Conservation (phyloP, 2,113 vertebrate species). For the Datnioides undecimradiatus region DNA sequence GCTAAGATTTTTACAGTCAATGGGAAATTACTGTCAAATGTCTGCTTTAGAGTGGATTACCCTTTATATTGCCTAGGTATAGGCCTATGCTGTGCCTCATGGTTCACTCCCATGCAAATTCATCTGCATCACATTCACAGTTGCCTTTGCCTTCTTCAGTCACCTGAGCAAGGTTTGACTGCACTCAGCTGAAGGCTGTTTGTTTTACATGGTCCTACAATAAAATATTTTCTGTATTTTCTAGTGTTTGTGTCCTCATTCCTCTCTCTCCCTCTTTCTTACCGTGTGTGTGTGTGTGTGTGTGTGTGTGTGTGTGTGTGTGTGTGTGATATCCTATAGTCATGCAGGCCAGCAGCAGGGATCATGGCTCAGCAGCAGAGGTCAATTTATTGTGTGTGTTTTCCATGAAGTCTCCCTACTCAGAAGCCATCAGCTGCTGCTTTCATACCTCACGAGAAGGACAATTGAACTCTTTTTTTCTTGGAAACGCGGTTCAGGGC, state of each 20-base stretch:
- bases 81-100: neutral
- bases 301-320: constrained; percentile 5
- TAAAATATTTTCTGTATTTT: constrained; percentile 70
- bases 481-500: constrained; percentile 46
- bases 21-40: constrained; percentile 11
- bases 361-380: constrained; percentile 58
- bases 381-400: constrained; percentile 66
- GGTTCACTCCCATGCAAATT: constrained; percentile 28
- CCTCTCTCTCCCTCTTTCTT: neutral
- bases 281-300: neutral
- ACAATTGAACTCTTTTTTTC: constrained; percentile 44
- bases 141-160: constrained; percentile 33
- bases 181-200: constrained; percentile 29
- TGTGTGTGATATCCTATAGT: constrained; percentile 10
- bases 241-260: constrained; percentile 6
- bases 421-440: constrained; percentile 73
- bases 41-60: constrained; percentile 41
- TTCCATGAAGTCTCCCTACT: constrained; percentile 78
- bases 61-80: constrained; percentile 3
- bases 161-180: constrained; percentile 26
- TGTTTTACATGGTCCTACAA: constrained; percentile 67
- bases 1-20: neutral
- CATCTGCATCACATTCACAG: constrained; percentile 31
- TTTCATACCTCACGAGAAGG: constrained; percentile 45
- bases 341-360: constrained; percentile 47